These are phyloP conservation scores for Hemibagrus guttatus DNA, from an alignment of 2,797 vertebrate genomes.

Conservation along the genomic window DNA sequence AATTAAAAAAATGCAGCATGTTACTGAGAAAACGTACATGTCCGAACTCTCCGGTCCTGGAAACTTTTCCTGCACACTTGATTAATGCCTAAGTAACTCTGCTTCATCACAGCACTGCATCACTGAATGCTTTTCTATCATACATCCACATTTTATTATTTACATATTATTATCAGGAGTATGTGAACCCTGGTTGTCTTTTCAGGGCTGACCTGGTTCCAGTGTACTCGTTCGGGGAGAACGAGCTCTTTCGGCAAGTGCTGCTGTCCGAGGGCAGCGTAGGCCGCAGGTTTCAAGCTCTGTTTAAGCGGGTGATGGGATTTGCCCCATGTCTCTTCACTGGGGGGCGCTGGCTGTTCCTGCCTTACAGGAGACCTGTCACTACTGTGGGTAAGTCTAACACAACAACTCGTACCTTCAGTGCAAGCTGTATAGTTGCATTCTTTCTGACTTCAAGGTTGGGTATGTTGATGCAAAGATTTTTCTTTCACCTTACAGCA, in stretches of 20 bases:
- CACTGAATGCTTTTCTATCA: background rate
- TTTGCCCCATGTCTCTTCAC: constrained; percentile 86
- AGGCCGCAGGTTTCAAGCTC: constrained; percentile 76
- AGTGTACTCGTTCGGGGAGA: constrained; percentile 94
- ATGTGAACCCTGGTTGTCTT: background rate
- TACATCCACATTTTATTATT: background rate
- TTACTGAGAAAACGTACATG: background rate
- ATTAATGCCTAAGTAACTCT: background rate
- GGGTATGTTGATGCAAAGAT: background rate
- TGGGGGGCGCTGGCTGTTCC: constrained; percentile 80
- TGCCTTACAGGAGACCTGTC: constrained; percentile 84
- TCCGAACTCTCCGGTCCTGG: no score
- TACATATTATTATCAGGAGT: background rate
- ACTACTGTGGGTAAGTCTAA: constrained; percentile 84
- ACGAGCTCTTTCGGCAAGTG: constrained; percentile 88
- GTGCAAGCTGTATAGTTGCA: no score
- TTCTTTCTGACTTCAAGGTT: background rate
- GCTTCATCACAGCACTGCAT: background rate
- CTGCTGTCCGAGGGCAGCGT: constrained; percentile 74
- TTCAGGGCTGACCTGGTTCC: constrained; percentile 90
- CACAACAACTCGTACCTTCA: no score
- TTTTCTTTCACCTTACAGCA: background rate
- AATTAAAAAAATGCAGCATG: no score
- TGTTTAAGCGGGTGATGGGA: constrained; percentile 82
- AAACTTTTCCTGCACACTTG: no score